Evolutionary conservation across 2,113 vertebrate species (phyloP), one percentile per base, ranked within the genome.

Genomic region (Hemicordylus capensis): DNA sequence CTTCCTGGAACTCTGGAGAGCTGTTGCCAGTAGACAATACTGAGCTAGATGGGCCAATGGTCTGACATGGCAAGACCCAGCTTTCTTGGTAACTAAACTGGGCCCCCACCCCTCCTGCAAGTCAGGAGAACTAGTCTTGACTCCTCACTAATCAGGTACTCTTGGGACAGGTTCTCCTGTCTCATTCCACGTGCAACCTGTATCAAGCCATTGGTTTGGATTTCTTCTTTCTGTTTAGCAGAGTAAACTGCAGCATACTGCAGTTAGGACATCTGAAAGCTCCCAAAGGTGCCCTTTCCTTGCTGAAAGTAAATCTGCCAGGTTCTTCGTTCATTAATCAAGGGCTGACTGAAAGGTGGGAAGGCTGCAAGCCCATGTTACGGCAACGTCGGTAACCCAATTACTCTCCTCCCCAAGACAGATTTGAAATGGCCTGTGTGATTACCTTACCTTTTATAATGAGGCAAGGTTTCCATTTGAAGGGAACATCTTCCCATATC

Each of bases 281-380:
- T 58, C 56, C 76, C 56, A 85, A 73, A 63, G 24, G 66, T 72
- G 76, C 42, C 34, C 42, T 79, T 79, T 72, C 31, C n/a, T 19
- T 79, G 22, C 66, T 48, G n/a, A 61, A 51, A 85, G 42, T 85
- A 26, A 79, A 85, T 79, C 56, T 28, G 54, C 31, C 14, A 72
- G 54, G 28, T n/a, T 61, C 76, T 80, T 72, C 46, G 66, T 85
- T 85, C 84, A 80, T 73, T 73, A 85, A 85, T 80, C 76, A 80
- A 72, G 24, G 58, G 58, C 54, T 73, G n/a, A 42, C 42, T 80
- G 56, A 85, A 85, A 80, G 54, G 61, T 63, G 42, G 76, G 56
- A 17, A 48, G 54, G 54, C 7, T 77, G 39, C 54, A 61, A 22
- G 54, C 44, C 59, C 76, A 24, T 48, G 22, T 80, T 74, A 39